Conservation (phyloP, 2,797 vertebrate species). For the Lateolabrax maculatus region DNA sequence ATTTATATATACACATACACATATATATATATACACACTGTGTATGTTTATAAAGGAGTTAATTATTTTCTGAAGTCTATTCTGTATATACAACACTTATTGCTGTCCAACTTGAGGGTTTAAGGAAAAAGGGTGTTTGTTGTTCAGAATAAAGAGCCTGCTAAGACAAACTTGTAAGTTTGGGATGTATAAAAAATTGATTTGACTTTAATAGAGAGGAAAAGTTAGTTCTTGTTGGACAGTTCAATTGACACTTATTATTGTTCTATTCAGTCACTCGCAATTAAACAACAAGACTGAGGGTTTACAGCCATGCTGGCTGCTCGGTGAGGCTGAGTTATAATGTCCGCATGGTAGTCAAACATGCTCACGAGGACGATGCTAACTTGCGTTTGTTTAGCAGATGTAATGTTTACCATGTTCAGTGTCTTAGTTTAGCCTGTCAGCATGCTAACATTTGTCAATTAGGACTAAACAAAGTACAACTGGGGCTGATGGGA, state of each 20-base stretch:
- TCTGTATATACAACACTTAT: too few relatives aligned
- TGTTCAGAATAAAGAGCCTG: neutral
- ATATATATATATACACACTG: neutral
- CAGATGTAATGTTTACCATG: neutral
- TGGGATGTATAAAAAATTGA: too few relatives aligned
- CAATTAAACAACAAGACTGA: too few relatives aligned
- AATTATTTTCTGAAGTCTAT: too few relatives aligned
- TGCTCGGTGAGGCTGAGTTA: neutral
- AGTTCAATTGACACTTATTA: too few relatives aligned
- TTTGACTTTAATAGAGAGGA: neutral
- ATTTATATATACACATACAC: too few relatives aligned
- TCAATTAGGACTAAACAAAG: neutral
- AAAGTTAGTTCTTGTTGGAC: too few relatives aligned
- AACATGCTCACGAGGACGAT: neutral
- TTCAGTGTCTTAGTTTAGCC: neutral
- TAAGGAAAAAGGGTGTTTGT: neutral
- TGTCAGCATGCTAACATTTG: neutral
- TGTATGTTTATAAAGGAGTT: neutral
- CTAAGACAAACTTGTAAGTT: neutral
- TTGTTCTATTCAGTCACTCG: too few relatives aligned
- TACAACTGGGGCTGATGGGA: neutral
- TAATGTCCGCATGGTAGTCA: neutral
- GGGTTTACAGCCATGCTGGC: too few relatives aligned
- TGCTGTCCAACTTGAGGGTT: too few relatives aligned
- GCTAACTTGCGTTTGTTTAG: neutral